Conservation (phyloP, 1,140 invertebrate species). For the Zophobas atratus region DNA sequence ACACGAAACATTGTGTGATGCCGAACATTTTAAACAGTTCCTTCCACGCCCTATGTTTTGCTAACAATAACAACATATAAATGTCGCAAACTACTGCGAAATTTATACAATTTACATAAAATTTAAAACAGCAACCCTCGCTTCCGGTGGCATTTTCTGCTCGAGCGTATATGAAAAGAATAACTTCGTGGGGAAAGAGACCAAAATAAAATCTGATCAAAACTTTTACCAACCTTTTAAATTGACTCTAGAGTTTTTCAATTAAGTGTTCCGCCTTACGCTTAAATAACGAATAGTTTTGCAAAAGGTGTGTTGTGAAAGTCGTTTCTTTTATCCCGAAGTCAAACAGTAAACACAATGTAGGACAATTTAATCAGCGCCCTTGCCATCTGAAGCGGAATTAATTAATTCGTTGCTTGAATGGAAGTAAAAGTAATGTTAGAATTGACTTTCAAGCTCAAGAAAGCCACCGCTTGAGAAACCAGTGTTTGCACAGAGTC, state of each 20-base stretch:
- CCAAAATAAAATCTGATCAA: constrained; percentile 34
- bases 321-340: constrained; percentile 18
- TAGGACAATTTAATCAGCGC: constrained; percentile 15
- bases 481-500: constrained; percentile 6
- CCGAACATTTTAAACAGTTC: no score
- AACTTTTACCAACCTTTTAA: constrained; percentile 32
- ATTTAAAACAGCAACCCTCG: no score
- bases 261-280: constrained; percentile 16
- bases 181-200: not conserved
- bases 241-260: constrained; percentile 43
- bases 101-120: no score
- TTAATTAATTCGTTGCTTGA: constrained; percentile 21
- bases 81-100: no score
- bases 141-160: no score
- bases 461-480: not conserved
- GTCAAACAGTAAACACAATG: constrained; percentile 29
- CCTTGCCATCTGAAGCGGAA: constrained; percentile 31
- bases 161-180: no score
- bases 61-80: no score
- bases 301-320: constrained; percentile 6
- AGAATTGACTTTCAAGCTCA: not conserved
- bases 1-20: no score
- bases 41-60: no score
- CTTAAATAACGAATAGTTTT: constrained; percentile 40
- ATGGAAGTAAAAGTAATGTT: constrained; percentile 28